These are phyloP conservation scores for Apis cerana DNA, from an alignment of 1,140 invertebrate genomes.

Conservation along the genomic window DNA sequence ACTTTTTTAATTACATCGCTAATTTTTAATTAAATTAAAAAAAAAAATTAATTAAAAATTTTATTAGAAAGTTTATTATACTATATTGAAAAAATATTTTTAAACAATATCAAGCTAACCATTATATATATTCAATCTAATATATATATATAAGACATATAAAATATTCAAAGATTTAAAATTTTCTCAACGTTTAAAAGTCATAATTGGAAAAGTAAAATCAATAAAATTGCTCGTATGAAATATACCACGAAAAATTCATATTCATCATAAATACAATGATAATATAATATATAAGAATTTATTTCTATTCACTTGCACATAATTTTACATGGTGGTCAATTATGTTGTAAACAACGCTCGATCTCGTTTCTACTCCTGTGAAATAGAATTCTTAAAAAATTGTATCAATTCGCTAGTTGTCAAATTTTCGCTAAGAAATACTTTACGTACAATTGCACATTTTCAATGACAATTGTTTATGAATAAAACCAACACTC, in stretches of 20 bases:
- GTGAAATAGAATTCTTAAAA: background rate
- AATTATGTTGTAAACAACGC: background rate
- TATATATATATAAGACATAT: too few relatives aligned
- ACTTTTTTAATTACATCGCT: too few relatives aligned
- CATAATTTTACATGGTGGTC: background rate
- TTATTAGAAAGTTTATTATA: too few relatives aligned
- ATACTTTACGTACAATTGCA: background rate
- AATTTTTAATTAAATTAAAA: too few relatives aligned
- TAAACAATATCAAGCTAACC: too few relatives aligned
- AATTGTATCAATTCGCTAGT: background rate
- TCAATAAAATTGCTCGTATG: too few relatives aligned
- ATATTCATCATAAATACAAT: background rate
- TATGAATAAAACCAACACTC: background rate
- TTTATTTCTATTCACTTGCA: slow-evolving; percentile 2
- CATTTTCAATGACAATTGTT: background rate
- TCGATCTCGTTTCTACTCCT: background rate
- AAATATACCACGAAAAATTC: background rate
- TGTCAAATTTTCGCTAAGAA: background rate
- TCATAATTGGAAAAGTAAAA: too few relatives aligned
- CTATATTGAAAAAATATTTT: too few relatives aligned
- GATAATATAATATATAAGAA: background rate
- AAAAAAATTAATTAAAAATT: too few relatives aligned
- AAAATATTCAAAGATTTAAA: too few relatives aligned
- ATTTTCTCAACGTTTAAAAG: too few relatives aligned
- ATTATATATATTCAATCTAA: too few relatives aligned